A percentile compares a stretch with the other conserved stretches of the same genome.
Evolutionary conservation across 2,888 invertebrate species (phyloP).

Genomic region (Yponomeuta evonymella): DNA sequence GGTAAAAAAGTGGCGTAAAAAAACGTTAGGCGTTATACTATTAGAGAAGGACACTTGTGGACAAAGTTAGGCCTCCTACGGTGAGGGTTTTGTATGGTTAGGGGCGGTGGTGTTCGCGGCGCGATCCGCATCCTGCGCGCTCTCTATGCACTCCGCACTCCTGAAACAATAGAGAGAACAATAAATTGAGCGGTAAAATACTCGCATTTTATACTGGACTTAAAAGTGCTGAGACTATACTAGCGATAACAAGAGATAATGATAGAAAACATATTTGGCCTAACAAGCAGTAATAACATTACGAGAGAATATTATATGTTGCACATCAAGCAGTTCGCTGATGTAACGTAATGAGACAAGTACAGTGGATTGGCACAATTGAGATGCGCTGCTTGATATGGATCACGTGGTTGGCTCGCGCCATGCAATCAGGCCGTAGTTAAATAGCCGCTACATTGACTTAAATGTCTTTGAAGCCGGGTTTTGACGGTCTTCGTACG

Average conservation of each 20-base stretch:
- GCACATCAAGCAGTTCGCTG: slow-evolving; percentile 39
- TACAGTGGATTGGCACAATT: slow-evolving; percentile 62
- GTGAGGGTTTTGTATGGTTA: slow-evolving; percentile 59
- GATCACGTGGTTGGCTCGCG: neutral
- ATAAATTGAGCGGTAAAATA: too few species aligned
- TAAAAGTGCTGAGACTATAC: neutral
- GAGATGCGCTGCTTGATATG: slow-evolving; percentile 58
- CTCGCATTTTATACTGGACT: neutral
- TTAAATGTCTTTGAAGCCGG: too few species aligned
- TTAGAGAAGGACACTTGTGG: slow-evolving; percentile 72
- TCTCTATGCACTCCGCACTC: slow-evolving; percentile 51
- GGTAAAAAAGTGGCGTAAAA: slow-evolving; percentile 72
- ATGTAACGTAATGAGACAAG: slow-evolving; percentile 44
- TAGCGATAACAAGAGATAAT: neutral
- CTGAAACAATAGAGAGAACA: slow-evolving; percentile 48
- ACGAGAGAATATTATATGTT: neutral
- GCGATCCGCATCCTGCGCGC: slow-evolving; percentile 73
- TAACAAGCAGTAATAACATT: too few species aligned
- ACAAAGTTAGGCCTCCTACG: slow-evolving; percentile 64
- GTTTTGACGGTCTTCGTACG: too few species aligned
- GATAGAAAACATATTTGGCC: neutral
- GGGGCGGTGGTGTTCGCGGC: slow-evolving; percentile 73
- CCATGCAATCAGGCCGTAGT: neutral
- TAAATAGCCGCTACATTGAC: neutral
- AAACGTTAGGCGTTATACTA: slow-evolving; percentile 70